Base-by-base conservation (phyloP, 2,797 vertebrate species). In the Poecile montanus region DNA sequence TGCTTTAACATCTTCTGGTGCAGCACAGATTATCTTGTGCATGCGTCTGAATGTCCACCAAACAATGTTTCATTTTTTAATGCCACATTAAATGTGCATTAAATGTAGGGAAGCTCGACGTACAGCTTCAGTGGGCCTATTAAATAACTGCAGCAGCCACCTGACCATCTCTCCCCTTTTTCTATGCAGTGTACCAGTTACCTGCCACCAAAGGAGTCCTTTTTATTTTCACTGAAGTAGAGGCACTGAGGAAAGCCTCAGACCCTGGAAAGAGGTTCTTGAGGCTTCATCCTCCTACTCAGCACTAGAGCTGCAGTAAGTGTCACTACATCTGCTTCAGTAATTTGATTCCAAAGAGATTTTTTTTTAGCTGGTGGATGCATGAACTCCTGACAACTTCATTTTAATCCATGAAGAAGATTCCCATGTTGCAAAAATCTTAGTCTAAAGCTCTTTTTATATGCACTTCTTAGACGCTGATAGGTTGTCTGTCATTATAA, bases 111-210 rank as follows among this genome's bases (percentile, higher is more conserved):
- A 73, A 80, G 32, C 2, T 13, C 8, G 10, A 84, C 42, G 36
- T 3, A 6, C 13, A n/a, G 11, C 6, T 74, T 21, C 21, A 23
- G 1, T 12, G 3, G 13, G 19, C 10, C 18, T 9, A 18, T 2
- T 9, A 36, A 70, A n/a, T 25, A 62, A 47, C 4, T 2, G 9
- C 10, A 71, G 30, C 19, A 77, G 48, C 16, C 36, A 68, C 13
- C 4, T 51, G 23, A 50, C 3, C 8, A 19, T 4, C 7, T 62
- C 40, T 62, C 29, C 40, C 11, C 67, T 25, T 67, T 53, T 56
- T 51, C 20, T 68, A 26, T 10, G 3, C 13, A 3, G 26, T 2
- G 2, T 22, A 44, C 30, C 5, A 12, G 8, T 53, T 21, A 32
- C 8, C 6, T 48, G 10, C 5, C 44, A 40, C 27, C 7, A 40